Percentiles rank a stretch among this genome's conserved stretches.
Evolutionary conservation across 2,888 invertebrate species (phyloP).

Genomic region (Chaetogeoica ovagalla): DNA sequence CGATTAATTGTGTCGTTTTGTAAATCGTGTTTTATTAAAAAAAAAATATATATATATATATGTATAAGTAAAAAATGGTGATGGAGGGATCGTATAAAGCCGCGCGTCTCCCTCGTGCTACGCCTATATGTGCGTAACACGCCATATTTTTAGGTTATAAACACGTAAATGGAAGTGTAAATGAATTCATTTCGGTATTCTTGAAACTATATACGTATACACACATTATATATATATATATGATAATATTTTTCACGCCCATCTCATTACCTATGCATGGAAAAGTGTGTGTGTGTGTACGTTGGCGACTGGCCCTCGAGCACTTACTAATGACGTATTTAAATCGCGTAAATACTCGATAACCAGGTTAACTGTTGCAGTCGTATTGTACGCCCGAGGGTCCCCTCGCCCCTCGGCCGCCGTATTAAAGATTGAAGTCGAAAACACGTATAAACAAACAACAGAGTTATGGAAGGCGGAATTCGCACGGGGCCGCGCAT

Average conservation of each 20-base stretch:
- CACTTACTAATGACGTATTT: conserved; percentile 41
- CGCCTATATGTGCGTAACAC: not conserved
- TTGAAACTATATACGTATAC: not conserved
- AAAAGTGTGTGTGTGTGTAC: conserved; percentile 9
- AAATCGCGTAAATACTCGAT: conserved; percentile 40
- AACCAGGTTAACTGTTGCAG: conserved; percentile 31
- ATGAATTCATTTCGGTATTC: conserved; percentile 29
- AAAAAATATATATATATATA: too few species aligned
- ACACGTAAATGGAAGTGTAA: conserved; percentile 1
- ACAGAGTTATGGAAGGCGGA: conserved; percentile 43
- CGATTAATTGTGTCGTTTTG: too few species aligned
- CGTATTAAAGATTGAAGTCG: conserved; percentile 50
- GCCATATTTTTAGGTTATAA: not conserved
- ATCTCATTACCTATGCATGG: conserved; percentile 52
- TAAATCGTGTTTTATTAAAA: too few species aligned
- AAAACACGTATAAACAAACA: conserved; percentile 48
- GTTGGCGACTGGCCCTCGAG: conserved; percentile 10
- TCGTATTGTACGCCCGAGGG: conserved; percentile 34
- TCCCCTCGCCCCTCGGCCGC: conserved; percentile 30
- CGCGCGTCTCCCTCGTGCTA: too few species aligned
- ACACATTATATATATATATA: too few species aligned
- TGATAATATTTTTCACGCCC: conserved; percentile 46
- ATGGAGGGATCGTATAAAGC: too few species aligned
- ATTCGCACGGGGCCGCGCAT: conserved; percentile 38
- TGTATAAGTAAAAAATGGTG: too few species aligned